These are phyloP conservation scores for Apamea monoglypha DNA, from an alignment of 2,888 invertebrate genomes.

Conservation along the genomic window DNA sequence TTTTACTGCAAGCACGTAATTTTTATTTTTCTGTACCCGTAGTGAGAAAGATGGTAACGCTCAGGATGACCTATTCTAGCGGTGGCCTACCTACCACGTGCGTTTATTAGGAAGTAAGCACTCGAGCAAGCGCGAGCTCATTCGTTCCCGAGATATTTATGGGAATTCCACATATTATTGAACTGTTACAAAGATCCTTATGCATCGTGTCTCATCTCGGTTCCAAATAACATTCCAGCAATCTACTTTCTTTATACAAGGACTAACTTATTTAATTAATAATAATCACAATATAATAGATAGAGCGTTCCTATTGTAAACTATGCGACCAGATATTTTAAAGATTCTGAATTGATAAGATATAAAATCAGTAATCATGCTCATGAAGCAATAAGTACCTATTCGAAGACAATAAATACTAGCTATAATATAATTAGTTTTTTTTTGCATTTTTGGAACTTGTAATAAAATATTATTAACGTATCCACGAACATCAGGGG, in stretches of 20 bases:
- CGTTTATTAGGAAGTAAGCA: background rate
- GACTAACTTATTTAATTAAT: background rate
- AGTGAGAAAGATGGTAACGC: background rate
- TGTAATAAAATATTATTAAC: background rate
- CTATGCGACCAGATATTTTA: background rate
- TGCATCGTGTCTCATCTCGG: background rate
- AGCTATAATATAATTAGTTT: background rate
- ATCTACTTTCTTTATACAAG: background rate
- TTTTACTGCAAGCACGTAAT: constrained; percentile 20
- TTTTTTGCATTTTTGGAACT: background rate
- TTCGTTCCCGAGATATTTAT: background rate
- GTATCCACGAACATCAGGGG: background rate
- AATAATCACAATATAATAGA: constrained; percentile 19
- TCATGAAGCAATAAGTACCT: background rate
- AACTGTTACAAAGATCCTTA: background rate
- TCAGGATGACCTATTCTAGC: background rate
- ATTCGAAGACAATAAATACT: background rate
- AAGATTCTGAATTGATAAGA: constrained; percentile 39
- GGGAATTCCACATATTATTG: background rate
- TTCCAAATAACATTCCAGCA: background rate
- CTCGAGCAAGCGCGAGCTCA: background rate
- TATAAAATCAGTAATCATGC: constrained; percentile 11
- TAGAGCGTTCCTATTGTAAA: constrained; percentile 26
- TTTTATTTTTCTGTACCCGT: constrained; percentile 12
- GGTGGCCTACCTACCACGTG: background rate